Percentiles rank a stretch among this genome's conserved stretches.
phyloP scores from a whole-genome alignment of 2,113 vertebrate species.

The Dasyurus viverrinus region DNA sequence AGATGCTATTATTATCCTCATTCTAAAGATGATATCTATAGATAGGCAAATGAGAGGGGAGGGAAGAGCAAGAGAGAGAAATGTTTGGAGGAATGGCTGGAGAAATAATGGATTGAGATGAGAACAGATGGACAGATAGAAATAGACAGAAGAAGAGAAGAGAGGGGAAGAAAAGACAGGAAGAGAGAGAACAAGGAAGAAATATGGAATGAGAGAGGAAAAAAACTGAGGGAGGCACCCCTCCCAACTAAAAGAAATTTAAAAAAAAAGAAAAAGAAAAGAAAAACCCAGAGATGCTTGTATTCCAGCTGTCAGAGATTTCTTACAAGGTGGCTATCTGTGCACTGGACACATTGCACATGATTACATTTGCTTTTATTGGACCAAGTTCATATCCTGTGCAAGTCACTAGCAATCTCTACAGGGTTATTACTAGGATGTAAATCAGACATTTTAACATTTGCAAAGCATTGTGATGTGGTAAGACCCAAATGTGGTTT shows the following conservation, averaged over 20 bases:
- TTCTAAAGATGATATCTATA: neutral
- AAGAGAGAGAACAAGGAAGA: neutral
- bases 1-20: neutral
- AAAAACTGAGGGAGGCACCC: neutral
- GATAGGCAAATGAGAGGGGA: no score
- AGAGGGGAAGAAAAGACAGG: neutral
- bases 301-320: neutral
- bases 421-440: constrained; percentile 20
- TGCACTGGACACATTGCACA: neutral
- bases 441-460: constrained; percentile 57
- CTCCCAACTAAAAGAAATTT: neutral
- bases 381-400: constrained; percentile 49
- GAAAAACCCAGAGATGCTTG: neutral
- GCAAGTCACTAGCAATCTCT: neutral
- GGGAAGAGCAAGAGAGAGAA: no score
- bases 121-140: no score
- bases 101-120: no score
- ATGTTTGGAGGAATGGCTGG: no score
- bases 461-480: constrained; percentile 31
- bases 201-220: neutral
- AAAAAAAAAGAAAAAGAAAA: neutral
- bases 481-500: constrained; percentile 16
- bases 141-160: neutral
- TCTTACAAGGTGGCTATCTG: neutral
- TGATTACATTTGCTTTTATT: neutral